Evolutionary conservation across 2,113 vertebrate species (phyloP).

Genomic region (Eurystomus gularis): DNA sequence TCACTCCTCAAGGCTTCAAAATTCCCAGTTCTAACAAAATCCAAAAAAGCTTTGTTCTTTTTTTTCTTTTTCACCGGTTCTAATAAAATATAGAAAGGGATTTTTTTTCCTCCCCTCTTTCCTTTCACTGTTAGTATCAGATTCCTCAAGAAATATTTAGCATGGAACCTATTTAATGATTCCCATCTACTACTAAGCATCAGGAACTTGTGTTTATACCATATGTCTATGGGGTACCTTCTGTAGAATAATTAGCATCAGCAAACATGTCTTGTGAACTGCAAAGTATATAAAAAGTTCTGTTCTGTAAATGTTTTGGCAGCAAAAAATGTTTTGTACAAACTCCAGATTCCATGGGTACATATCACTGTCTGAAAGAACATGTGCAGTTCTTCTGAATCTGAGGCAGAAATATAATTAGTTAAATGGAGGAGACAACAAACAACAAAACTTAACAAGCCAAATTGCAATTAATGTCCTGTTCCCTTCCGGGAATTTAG

Average conservation of each 20-base stretch:
- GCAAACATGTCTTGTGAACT: background rate
- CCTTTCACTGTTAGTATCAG: background rate
- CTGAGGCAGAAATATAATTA: conserved; percentile 16
- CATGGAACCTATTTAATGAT: background rate
- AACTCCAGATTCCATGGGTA: background rate
- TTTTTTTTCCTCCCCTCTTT: too few relatives aligned
- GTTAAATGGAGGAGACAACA: conserved; percentile 5
- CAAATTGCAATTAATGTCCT: background rate
- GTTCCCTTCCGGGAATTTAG: conserved; percentile 12
- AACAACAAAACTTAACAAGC: conserved; percentile 16
- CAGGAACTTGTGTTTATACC: background rate
- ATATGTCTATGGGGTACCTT: background rate
- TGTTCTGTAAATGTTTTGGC: background rate
- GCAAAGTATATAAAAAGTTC: background rate
- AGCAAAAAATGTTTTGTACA: background rate
- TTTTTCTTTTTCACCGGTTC: background rate
- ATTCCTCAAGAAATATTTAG: background rate
- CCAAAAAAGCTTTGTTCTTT: background rate
- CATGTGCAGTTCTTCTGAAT: background rate
- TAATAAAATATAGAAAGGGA: background rate
- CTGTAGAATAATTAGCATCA: background rate
- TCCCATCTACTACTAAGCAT: background rate
- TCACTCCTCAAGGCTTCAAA: background rate
- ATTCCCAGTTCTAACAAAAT: background rate
- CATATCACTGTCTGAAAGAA: background rate